Percentiles rank a stretch among this genome's conserved stretches.
phyloP scores from a whole-genome alignment of 2,113 vertebrate genomes.

The Picathartes gymnocephalus region DNA sequence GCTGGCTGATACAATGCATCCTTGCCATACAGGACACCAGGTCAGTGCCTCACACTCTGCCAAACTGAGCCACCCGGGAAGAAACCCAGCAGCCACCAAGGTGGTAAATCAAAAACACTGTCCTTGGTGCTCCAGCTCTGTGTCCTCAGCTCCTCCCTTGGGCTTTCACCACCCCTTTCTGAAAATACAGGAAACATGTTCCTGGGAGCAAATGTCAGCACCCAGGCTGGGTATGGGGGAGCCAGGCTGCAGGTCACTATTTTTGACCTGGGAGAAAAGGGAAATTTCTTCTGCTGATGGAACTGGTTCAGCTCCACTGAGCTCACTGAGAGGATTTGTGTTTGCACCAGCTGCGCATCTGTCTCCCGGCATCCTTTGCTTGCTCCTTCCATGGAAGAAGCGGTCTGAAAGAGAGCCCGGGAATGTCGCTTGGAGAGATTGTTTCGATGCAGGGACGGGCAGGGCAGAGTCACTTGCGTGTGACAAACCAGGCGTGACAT shows the following conservation, averaged over 20 bases:
- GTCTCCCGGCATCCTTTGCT: not conserved
- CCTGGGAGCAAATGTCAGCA: not conserved
- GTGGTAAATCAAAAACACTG: not conserved
- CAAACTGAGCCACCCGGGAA: not conserved
- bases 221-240: accelerated
- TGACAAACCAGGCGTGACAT: not conserved
- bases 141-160: not conserved
- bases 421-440: not conserved
- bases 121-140: not conserved
- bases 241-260: not conserved
- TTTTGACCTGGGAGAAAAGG: not conserved
- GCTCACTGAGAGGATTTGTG: not conserved
- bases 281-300: not conserved
- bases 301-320: not conserved
- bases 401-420: not conserved
- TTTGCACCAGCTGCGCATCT: not conserved
- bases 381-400: not conserved
- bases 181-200: not conserved
- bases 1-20: not conserved
- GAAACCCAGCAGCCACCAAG: not conserved
- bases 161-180: not conserved
- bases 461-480: not conserved
- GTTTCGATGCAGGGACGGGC: not conserved
- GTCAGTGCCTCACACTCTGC: not conserved
- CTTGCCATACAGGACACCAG: accelerated